A percentile compares a stretch with the other conserved stretches of the same genome.
phyloP scores from a whole-genome alignment of 2,113 vertebrate genomes.

The Sturnus vulgaris region DNA sequence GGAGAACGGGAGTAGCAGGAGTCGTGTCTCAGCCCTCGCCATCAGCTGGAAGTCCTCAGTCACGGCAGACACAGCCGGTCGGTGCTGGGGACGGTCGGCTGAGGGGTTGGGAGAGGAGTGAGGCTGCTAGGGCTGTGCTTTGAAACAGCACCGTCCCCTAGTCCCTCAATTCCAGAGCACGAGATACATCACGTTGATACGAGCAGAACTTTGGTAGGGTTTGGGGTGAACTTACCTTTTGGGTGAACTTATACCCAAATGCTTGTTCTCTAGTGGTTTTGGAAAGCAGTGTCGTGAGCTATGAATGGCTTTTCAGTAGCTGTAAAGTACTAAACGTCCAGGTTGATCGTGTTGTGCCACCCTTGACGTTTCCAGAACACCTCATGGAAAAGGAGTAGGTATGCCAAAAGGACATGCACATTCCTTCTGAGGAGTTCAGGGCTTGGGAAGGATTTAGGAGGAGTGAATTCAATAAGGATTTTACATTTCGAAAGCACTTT shows the following conservation, averaged over 20 bases:
- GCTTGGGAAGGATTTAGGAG: background rate
- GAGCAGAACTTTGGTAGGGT: background rate
- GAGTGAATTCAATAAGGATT: background rate
- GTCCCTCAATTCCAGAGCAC: rapidly evolving
- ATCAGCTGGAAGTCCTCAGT: background rate
- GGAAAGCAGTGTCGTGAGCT: rapidly evolving
- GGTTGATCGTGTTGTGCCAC: rapidly evolving
- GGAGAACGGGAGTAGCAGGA: background rate
- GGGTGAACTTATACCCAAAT: rapidly evolving
- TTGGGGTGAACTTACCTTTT: background rate
- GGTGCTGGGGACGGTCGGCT: background rate
- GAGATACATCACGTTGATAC: rapidly evolving
- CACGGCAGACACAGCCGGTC: background rate
- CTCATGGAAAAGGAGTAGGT: background rate
- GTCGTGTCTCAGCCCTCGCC: background rate
- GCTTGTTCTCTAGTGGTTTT: background rate
- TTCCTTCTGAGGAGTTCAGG: background rate
- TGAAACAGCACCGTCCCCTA: rapidly evolving
- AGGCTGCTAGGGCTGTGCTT: background rate
- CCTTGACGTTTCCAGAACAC: background rate
- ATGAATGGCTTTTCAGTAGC: background rate
- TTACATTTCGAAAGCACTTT: background rate
- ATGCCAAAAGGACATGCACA: rapidly evolving
- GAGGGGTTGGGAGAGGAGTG: background rate
- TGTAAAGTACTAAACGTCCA: background rate